Evolutionary conservation across 1,140 invertebrate species (phyloP), one percentile per base, ranked within the genome.

Genomic region (Hirudo medicinalis): DNA sequence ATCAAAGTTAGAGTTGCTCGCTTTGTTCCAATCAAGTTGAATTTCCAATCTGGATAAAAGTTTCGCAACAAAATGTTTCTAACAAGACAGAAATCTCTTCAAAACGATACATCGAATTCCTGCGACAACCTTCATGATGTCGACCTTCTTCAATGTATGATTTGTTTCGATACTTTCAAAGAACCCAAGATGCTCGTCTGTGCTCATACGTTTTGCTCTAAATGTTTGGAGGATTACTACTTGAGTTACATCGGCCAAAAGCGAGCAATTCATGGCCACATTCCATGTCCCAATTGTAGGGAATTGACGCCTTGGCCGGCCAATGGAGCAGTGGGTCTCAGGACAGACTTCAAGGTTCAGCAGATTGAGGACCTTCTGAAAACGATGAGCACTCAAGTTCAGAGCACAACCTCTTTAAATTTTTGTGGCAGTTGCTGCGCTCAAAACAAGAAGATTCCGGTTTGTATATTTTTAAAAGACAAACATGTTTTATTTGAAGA

Each of bases 131-230:
- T 49, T 49, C 13, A 13, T 49, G 43, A 72, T 36, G 71, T 70
- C 20, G 73, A 74, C n/a, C 68, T 74, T 25, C 71, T 74, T 19
- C 73, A 74, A 19, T 74, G 73, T 43, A 72, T 72, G 71, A 72
- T 74, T 43, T 74, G 73, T 53, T 74, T 74, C 67, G 71, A 72
- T 49, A 57, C 66, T 54, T 74, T 72, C 40, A 57, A 54, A 29
- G 49, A 22, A 22, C 73, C 73, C 1, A 72, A 72, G 36, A 72
- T 74, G 54, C 71, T 74, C 19, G 43, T 53, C 19, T 74, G 73
- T 54, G 73, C 63, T 9, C 73, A 74, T 54, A 74, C 73, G 4
- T 74, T 72, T 32, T 74, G 73, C 53, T 32, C 60, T 22, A 70
- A 74, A n/a, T 74, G 73, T 70, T 53, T 74, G 0, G 22, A 36